Evolutionary conservation across 2,888 invertebrate species (phyloP).

Genomic region (Aleiodes testaceus): DNA sequence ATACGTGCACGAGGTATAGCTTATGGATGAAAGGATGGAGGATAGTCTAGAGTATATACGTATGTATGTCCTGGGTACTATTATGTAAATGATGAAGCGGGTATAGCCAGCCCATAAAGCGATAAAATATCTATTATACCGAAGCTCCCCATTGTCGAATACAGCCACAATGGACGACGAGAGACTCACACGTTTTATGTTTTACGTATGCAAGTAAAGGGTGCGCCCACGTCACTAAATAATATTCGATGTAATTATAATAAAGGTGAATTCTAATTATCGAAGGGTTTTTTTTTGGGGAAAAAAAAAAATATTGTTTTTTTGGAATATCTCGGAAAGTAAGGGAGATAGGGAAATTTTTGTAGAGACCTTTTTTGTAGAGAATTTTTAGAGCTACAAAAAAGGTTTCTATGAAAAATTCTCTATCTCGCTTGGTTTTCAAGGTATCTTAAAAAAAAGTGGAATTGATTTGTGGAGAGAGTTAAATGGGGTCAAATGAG

Average conservation of each 20-base stretch:
- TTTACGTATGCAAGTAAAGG: constrained; percentile 6
- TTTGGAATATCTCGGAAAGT: too few species aligned
- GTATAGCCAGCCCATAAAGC: constrained; percentile 10
- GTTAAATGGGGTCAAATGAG: too few species aligned
- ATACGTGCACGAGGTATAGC: background rate
- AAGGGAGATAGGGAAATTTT: too few species aligned
- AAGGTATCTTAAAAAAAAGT: too few species aligned
- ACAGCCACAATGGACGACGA: constrained; percentile 19
- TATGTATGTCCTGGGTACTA: constrained; percentile 25
- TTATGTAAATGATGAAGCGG: constrained; percentile 29
- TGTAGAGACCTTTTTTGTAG: too few species aligned
- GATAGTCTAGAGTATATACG: constrained; percentile 4
- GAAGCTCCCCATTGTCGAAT: constrained; percentile 19
- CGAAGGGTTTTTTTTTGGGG: too few species aligned
- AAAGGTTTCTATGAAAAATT: too few species aligned
- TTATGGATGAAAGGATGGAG: constrained; percentile 13
- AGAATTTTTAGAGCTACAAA: too few species aligned
- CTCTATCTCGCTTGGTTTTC: too few species aligned
- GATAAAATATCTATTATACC: constrained; percentile 32
- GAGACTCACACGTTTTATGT: constrained; percentile 7
- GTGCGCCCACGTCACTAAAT: background rate
- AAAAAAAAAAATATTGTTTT: too few species aligned
- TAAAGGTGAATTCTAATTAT: background rate
- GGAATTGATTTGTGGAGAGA: too few species aligned
- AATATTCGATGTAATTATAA: background rate